Conservation (phyloP, 2,888 invertebrate species). For the Eurytoma adleriae region DNA sequence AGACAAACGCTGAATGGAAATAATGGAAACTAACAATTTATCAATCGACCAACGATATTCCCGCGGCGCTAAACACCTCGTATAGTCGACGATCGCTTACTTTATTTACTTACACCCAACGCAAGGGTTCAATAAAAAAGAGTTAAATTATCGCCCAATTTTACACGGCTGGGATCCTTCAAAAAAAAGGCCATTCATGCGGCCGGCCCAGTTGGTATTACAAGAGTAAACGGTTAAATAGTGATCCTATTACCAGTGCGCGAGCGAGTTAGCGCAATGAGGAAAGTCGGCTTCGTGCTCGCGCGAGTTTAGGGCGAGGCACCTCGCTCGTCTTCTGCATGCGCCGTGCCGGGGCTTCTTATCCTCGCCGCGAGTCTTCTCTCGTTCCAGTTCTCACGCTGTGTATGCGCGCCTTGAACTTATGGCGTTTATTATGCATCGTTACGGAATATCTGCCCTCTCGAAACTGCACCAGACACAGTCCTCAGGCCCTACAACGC, state of each 20-base stretch:
- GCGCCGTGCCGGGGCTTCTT: not conserved
- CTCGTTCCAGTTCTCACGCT: constrained; percentile 74
- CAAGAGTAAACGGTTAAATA: constrained; percentile 20
- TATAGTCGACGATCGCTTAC: no score
- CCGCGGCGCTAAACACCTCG: no score
- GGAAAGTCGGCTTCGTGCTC: constrained; percentile 7
- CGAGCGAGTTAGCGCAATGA: constrained; percentile 16
- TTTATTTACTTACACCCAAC: no score
- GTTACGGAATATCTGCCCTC: constrained; percentile 63
- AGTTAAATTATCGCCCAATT: no score
- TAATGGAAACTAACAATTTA: no score
- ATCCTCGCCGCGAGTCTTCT: constrained; percentile 52
- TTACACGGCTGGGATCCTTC: not conserved
- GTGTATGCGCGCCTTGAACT: constrained; percentile 63
- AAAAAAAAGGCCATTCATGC: not conserved
- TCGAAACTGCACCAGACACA: constrained; percentile 53
- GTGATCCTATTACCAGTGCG: constrained; percentile 24
- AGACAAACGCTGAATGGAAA: no score
- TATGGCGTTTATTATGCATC: constrained; percentile 65
- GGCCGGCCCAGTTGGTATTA: constrained; percentile 6
- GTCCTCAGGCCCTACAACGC: constrained; percentile 11
- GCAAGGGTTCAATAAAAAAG: no score
- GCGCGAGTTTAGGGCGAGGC: constrained; percentile 50
- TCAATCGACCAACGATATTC: no score
- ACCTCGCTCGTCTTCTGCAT: constrained; percentile 64